Evolutionary conservation across 1,140 invertebrate species (phyloP).

Genomic region (Neuroterus valhalla): DNA sequence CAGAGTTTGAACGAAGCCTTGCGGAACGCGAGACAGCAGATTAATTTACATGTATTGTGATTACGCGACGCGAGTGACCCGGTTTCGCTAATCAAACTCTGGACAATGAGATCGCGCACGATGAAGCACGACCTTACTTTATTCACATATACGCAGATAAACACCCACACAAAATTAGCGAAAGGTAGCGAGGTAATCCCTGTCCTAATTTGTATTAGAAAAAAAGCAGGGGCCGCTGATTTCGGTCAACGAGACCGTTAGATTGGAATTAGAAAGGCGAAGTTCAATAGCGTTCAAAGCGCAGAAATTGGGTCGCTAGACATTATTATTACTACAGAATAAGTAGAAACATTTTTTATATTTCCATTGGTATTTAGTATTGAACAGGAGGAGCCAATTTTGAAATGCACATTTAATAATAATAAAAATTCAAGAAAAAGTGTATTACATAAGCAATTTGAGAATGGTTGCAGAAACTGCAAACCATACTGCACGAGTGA

Average conservation of each 20-base stretch:
- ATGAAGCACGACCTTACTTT: slow-evolving; percentile 58
- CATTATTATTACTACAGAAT: no score
- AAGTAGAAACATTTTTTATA: no score
- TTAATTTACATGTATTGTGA: slow-evolving; percentile 60
- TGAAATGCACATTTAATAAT: no score
- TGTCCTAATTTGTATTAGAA: background rate
- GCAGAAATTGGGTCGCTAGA: no score
- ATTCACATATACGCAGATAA: slow-evolving; percentile 40
- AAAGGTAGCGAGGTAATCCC: background rate
- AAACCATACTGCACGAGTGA: no score
- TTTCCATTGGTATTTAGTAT: no score
- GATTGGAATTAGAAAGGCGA: background rate
- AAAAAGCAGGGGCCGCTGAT: background rate
- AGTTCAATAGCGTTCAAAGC: no score
- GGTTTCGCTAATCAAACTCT: slow-evolving; percentile 60
- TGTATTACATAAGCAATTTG: no score
- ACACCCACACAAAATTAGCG: background rate
- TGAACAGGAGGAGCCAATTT: no score
- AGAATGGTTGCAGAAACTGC: no score
- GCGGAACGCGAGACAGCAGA: slow-evolving; percentile 46
- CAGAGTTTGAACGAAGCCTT: slow-evolving; percentile 23
- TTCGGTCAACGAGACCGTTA: background rate
- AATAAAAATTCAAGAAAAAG: no score
- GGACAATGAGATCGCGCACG: slow-evolving; percentile 63
- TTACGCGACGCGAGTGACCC: slow-evolving; percentile 61